phyloP scores from a whole-genome alignment of 2,888 invertebrate genomes.

The Drosophila pseudotalamancana region DNA sequence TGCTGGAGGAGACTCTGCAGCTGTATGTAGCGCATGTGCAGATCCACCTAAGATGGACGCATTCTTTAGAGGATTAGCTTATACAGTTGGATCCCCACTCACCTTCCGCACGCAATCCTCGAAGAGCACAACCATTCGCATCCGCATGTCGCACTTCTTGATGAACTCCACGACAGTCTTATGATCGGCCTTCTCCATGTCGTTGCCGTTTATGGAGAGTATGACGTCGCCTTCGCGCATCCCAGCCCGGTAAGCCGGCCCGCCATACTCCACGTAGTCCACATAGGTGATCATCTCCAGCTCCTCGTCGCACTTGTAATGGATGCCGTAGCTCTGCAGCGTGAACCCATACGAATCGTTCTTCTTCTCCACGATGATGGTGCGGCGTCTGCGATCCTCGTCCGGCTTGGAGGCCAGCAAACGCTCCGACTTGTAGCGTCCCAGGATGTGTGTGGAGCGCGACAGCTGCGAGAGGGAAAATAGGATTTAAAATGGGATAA shows the following conservation, averaged over 20 bases:
- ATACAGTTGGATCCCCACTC: constrained; percentile 19
- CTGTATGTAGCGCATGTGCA: constrained; percentile 96
- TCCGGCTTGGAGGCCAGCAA: constrained; percentile 89
- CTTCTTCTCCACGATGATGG: constrained; percentile 96
- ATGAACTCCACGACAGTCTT: constrained; percentile 96
- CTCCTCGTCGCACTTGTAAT: constrained; percentile 96
- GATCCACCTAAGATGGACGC: constrained; percentile 86
- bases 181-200: constrained; percentile 98
- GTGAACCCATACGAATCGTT: constrained; percentile 97
- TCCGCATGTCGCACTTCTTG: constrained; percentile 93
- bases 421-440: constrained; percentile 90
- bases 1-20: constrained; percentile 93
- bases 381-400: constrained; percentile 93
- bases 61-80: not conserved
- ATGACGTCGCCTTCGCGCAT: constrained; percentile 99
- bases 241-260: constrained; percentile 95
- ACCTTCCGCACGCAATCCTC: constrained; percentile 98
- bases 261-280: constrained; percentile 96
- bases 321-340: constrained; percentile 98
- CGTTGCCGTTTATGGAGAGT: constrained; percentile 97
- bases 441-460: constrained; percentile 87
- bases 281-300: constrained; percentile 99
- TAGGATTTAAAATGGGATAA: no score
- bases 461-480: constrained; percentile 56
- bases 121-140: constrained; percentile 98